Evolutionary conservation across 2,113 vertebrate genomes (phyloP).

Genomic region (Sturnus vulgaris): DNA sequence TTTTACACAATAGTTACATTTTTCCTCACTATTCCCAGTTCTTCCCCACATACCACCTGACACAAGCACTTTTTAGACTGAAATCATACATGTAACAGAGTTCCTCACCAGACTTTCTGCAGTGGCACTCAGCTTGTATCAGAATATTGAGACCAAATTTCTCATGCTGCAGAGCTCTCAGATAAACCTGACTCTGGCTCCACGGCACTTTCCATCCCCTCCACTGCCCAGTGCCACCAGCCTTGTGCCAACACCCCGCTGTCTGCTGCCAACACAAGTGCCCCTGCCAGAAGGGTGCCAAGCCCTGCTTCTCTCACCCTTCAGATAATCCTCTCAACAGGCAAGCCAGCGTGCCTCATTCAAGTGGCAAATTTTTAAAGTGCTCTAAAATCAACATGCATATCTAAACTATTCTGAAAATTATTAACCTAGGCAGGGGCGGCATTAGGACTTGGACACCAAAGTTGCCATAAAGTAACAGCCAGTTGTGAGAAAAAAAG

Average conservation of each 20-base stretch:
- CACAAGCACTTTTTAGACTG: neutral
- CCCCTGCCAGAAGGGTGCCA: neutral
- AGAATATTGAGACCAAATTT: accelerated
- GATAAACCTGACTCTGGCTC: neutral
- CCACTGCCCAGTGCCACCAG: neutral
- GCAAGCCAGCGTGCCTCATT: neutral
- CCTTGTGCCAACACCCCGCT: accelerated
- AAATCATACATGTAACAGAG: neutral
- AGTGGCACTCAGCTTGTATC: neutral
- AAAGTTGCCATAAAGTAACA: neutral
- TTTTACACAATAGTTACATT: neutral
- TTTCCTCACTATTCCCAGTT: neutral
- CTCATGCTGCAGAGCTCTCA: neutral
- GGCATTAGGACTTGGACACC: neutral
- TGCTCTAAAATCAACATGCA: neutral
- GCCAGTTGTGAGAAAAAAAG: neutral
- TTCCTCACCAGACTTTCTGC: neutral
- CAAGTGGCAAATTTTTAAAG: neutral
- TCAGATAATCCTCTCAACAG: neutral
- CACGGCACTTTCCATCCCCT: accelerated
- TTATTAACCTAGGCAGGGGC: neutral
- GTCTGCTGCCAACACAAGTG: neutral
- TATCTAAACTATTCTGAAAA: neutral
- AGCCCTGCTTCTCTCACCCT: neutral
- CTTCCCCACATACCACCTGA: neutral